A percentile compares a stretch with the other conserved stretches of the same genome.
These are phyloP conservation scores for Lampris megalopsis DNA, from an alignment of 2,113 vertebrate species.

Conservation along the genomic window DNA sequence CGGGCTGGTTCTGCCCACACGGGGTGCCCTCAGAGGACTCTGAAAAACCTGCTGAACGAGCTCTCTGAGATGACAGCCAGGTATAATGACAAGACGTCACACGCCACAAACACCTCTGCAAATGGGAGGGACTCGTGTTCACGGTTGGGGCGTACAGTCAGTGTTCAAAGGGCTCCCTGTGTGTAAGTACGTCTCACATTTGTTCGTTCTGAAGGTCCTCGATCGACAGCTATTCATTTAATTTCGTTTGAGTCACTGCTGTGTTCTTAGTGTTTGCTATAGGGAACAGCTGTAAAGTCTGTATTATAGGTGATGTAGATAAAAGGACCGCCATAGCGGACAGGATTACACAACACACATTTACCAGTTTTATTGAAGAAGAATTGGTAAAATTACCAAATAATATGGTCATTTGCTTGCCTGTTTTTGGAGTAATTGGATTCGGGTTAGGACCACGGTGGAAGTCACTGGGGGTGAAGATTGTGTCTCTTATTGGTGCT, in stretches of 20 bases:
- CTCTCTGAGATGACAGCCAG: slow-evolving; percentile 6
- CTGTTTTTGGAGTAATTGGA: too few relatives aligned
- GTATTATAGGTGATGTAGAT: not conserved
- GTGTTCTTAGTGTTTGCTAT: not conserved
- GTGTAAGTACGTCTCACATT: slow-evolving; percentile 36
- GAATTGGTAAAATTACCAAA: too few relatives aligned
- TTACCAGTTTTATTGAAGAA: too few relatives aligned
- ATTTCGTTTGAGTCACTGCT: not conserved
- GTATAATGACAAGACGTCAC: not conserved
- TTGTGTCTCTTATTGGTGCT: too few relatives aligned
- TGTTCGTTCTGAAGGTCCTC: too few relatives aligned
- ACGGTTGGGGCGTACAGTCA: not conserved
- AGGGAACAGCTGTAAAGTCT: not conserved
- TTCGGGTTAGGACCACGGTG: too few relatives aligned
- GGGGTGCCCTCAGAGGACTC: not conserved
- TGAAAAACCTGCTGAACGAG: slow-evolving; percentile 60
- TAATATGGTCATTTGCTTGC: too few relatives aligned
- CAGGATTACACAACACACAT: too few relatives aligned
- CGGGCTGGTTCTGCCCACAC: not conserved
- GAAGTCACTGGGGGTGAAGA: too few relatives aligned
- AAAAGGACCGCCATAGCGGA: too few relatives aligned
- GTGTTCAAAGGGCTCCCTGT: not conserved
- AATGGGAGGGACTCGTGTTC: not conserved
- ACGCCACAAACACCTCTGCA: slow-evolving; percentile 5
- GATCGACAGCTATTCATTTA: too few relatives aligned